Base-by-base conservation (phyloP, 2,113 vertebrate species). In the Ammodytes dubius region DNA sequence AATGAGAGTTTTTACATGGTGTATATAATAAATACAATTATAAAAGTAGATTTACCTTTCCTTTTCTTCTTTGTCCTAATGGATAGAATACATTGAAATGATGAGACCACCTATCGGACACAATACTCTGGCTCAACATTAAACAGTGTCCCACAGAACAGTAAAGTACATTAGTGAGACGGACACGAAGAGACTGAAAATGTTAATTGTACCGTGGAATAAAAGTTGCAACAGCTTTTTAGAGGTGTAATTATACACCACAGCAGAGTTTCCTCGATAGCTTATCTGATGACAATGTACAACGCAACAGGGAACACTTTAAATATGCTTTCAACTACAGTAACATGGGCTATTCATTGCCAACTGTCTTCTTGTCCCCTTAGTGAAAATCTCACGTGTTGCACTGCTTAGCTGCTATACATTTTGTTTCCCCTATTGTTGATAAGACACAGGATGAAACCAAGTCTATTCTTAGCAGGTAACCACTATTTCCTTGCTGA, bases 261-360 rank as follows among this genome's bases (percentile, higher is more conserved):
- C 75, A 46, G 19, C 42, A 67, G 72, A 17, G 15, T 88, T 89
- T 87, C 84, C 82, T 87, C 84, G 69, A 86, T 66, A 82, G 73
- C 49, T 79, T 8, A 70, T 70, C 57, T 27, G 54, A 74, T 63
- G 13, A 54, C 11, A 42, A 0, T 0, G 2, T 53, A 13, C 72
- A 76, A 6, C 66, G 82, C 79, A 86, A 90, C 89, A 90, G 87
- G 91, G 91, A 93, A 69, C 58, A 56, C 56, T 87, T 56, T 56
- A 53, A 46, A 53, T 60, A 45, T 43, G 19, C n/a, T 70, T 58
- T 40, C 19, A 56, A 39, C 47, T 52, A 15, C 27, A 27, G 27
- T 27, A 27, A 27, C 27, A 27, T 27, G 27, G 27, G 27, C 27
- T 27, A 27, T 58, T 79, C 39, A 45, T 6, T 56, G n/a, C 67